Base-by-base conservation (phyloP, 2,797 vertebrate genomes). In the Anguilla anguilla region DNA sequence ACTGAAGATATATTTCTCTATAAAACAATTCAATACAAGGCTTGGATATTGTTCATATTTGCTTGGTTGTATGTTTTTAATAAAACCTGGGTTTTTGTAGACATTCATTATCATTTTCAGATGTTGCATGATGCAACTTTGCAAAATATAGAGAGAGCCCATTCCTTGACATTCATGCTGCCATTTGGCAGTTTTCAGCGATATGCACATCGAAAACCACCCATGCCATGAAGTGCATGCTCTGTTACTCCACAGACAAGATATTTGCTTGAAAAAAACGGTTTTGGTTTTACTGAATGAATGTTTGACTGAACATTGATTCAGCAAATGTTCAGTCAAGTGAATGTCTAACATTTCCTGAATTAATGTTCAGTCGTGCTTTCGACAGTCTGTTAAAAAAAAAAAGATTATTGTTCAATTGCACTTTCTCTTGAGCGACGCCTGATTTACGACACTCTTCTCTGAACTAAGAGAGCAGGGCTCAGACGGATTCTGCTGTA, bases 401-500 rank as follows among this genome's bases (percentile, higher is more conserved):
- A 85, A 57, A 39, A 2, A 46, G 9, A 22, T 39, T 49, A 39
- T 85, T 85, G 35, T 85, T 35, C 28, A 59, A 31, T n/a, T n/a
- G 67, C 17, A 6, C 22, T 85, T 69, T 6, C 46, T 67, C 19
- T n/a, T 43, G 53, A 49, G 28, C 46, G 25, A 61, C 11, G 25
- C 31, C 83, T 64, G 59, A 85, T 85, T 85, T 69, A 85, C 19
- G 43, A 69, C 35, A 28, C 35, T 43, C 19, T 79, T 28, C 25
- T 79, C 28, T 35, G 74, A 35, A 55, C 85, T 28, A 10, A 59
- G 72, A 86, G 67, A 79, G 49, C 85, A 55, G 69, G 39, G 35
- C 85, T 4, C n/a, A 35, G 49, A 86, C n/a, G 51, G 51, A 64
- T 25, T 51, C 25, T 2, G 13, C 64, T 17, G 35, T 86, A 46